Evolutionary conservation across 2,797 vertebrate species (phyloP).

Genomic region (Limnodromus scolopaceus): DNA sequence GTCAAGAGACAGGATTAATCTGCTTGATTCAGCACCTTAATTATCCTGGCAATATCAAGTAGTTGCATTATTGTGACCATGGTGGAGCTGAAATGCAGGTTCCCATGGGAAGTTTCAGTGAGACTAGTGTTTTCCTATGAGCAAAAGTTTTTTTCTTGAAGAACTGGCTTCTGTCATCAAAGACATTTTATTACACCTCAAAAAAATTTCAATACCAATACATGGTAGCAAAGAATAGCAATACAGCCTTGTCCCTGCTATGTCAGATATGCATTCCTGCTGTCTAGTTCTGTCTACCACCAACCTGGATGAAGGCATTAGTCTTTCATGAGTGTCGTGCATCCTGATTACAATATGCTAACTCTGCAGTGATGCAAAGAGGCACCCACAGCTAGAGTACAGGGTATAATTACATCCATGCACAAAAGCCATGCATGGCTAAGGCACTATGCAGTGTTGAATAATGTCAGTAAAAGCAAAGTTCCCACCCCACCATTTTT

Average conservation of each 20-base stretch:
- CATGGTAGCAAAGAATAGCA: neutral
- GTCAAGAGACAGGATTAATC: neutral
- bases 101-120: neutral
- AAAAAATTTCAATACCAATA: neutral
- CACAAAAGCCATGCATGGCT: neutral
- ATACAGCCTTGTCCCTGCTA: neutral
- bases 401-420: neutral
- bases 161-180: conserved; percentile 9
- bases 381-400: neutral
- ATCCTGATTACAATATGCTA: neutral
- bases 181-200: conserved; percentile 1
- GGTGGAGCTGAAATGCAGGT: neutral
- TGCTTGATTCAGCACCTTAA: neutral
- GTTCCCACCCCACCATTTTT: neutral
- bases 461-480: neutral
- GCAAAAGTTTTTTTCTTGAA: neutral
- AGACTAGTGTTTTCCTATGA: neutral
- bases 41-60: neutral
- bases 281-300: neutral
- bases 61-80: neutral
- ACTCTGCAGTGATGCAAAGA: neutral
- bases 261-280: neutral
- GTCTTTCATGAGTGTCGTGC: rapidly evolving
- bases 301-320: neutral
- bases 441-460: neutral